A percentile compares a stretch with the other conserved stretches of the same genome.
Conservation (phyloP, 2,797 vertebrate genomes). For the Carapus acus region DNA sequence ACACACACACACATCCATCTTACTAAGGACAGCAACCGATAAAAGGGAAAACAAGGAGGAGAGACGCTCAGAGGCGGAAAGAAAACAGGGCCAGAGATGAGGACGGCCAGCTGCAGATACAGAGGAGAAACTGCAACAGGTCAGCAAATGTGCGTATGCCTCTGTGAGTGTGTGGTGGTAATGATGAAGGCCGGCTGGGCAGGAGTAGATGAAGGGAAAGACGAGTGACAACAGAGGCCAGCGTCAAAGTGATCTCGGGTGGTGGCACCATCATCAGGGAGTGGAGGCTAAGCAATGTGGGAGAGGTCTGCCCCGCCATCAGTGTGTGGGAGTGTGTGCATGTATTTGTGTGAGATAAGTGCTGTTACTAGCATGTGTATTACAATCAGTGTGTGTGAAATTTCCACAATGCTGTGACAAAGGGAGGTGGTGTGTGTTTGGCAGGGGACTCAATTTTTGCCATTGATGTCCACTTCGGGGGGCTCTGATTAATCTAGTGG, state of each 20-base stretch:
- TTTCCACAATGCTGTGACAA: too few relatives aligned
- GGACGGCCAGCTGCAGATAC: background rate
- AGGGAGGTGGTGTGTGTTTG: too few relatives aligned
- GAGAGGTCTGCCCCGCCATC: background rate
- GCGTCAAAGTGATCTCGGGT: constrained; percentile 9
- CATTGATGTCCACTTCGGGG: too few relatives aligned
- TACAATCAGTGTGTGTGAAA: too few relatives aligned
- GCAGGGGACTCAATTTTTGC: too few relatives aligned
- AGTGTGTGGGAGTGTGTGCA: too few relatives aligned
- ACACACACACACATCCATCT: constrained; percentile 71
- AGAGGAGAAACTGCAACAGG: constrained; percentile 9
- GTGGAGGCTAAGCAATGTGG: constrained; percentile 18
- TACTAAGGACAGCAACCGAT: constrained; percentile 59
- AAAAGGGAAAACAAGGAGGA: constrained; percentile 33
- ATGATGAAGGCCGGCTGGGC: background rate
- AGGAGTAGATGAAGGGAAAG: constrained; percentile 25
- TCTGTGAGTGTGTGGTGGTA: background rate
- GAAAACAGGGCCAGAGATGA: constrained; percentile 5
- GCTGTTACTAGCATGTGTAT: too few relatives aligned
- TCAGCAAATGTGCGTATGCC: constrained; percentile 12
- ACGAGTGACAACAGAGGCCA: constrained; percentile 1
- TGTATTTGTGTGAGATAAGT: too few relatives aligned
- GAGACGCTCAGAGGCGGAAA: constrained; percentile 17
- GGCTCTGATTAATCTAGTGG: too few relatives aligned
- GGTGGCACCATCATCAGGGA: constrained; percentile 24